A percentile compares a stretch with the other conserved stretches of the same genome.
These are phyloP conservation scores for Macaria liturata DNA, from an alignment of 2,888 invertebrate genomes.

Conservation along the genomic window DNA sequence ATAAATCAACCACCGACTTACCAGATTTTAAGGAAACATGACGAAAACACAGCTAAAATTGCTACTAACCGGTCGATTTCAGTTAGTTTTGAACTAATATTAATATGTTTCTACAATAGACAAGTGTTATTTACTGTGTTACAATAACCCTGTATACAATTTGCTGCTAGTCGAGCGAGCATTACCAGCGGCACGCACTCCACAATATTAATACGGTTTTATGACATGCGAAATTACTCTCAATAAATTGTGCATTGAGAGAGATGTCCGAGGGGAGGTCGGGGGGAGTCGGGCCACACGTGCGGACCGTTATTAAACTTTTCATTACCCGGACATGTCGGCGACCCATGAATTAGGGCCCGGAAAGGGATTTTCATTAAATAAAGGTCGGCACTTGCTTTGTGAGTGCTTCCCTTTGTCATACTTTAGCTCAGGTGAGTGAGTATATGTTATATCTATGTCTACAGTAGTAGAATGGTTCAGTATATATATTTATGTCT, in stretches of 20 bases:
- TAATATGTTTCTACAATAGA: no score
- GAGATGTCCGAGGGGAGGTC: constrained; percentile 31
- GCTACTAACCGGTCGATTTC: no score
- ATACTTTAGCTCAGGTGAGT: constrained; percentile 16
- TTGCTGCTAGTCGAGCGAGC: constrained; percentile 39
- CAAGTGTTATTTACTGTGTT: no score
- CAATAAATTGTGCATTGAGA: constrained; percentile 73
- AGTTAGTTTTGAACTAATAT: no score
- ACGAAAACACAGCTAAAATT: no score
- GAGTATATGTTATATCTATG: no score
- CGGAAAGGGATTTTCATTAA: constrained; percentile 40
- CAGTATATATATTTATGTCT: no score
- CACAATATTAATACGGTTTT: constrained; percentile 76
- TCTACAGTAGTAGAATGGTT: no score
- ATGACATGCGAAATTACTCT: constrained; percentile 81
- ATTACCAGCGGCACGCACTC: constrained; percentile 24
- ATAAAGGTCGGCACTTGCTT: constrained; percentile 41
- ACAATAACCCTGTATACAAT: constrained; percentile 33
- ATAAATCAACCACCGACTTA: no score
- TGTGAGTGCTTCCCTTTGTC: constrained; percentile 27
- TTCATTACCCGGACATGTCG: constrained; percentile 62
- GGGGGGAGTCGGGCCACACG: constrained; percentile 51
- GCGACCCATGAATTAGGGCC: constrained; percentile 45
- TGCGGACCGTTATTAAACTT: constrained; percentile 76
- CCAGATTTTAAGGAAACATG: no score